These are phyloP conservation scores for Labrus mixtus DNA, from an alignment of 2,113 vertebrate species.

Conservation along the genomic window DNA sequence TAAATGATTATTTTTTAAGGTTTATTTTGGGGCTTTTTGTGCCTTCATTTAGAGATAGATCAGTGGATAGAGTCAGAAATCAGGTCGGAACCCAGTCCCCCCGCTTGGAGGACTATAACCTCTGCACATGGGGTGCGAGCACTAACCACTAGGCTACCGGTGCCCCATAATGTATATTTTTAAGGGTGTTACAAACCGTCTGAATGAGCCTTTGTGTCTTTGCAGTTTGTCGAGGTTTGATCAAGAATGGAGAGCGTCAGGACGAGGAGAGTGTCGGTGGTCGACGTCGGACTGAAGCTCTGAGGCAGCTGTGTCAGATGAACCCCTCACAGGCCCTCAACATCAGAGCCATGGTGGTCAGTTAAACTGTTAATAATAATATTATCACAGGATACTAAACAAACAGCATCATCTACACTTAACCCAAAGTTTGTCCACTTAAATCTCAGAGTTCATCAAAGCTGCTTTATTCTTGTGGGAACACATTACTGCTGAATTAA, in stretches of 20 bases:
- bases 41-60: too few species aligned
- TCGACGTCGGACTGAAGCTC: slow-evolving; percentile 94
- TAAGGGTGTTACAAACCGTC: background rate
- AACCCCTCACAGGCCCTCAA: slow-evolving; percentile 97
- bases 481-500: background rate
- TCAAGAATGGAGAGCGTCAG: slow-evolving; percentile 97
- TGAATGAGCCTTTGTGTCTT: slow-evolving; percentile 16
- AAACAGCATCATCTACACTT: background rate
- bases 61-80: too few species aligned
- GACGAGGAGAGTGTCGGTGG: slow-evolving; percentile 96
- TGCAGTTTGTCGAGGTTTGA: slow-evolving; percentile 94
- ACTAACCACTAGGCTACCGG: too few species aligned
- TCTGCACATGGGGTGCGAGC: too few species aligned
- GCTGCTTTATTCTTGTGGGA: background rate
- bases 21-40: too few species aligned
- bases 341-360: slow-evolving; percentile 98
- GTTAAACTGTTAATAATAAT: slow-evolving; percentile 51
- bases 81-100: too few species aligned
- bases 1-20: background rate
- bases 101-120: too few species aligned
- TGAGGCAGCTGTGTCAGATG: slow-evolving; percentile 97
- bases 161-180: background rate
- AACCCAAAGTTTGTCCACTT: background rate
- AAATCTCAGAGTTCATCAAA: background rate
- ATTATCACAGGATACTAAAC: background rate